Evolutionary conservation across 92 coral and sea anemone genomes (phyloP), one percentile per base, ranked within the genome.

Genomic region (Montipora capitata): DNA sequence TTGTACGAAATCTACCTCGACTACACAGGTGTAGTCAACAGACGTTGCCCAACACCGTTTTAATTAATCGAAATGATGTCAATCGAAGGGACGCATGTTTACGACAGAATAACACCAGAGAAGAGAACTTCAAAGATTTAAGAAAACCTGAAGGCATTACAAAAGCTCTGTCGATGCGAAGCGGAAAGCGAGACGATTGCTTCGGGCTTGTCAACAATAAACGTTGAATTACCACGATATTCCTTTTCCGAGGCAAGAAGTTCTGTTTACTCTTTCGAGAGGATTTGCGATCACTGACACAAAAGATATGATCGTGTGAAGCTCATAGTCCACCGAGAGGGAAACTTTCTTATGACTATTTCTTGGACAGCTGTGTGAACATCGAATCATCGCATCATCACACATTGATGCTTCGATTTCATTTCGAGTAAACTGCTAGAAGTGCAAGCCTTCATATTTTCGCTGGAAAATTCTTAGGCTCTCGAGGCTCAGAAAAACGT

Each of bases 1-100:
- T 67, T 48, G 49, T 38, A 57, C 70, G 49, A 82, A 18, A 69
- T 72, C 68, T 54, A 13, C 43, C 61, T 71, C 66, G 77, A 72
- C 87, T 57, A n/a, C 20, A 42, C 56, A 40, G 42, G 44, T 41
- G 48, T 14, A 44, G 20, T 15, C 48, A 57, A 56, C 62, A 40
- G 39, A 20, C 58, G 79, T 17, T 66, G 65, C 39, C 54, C 56
- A 44, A 40, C 84, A 74, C 84, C 68, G 68, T 83, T 63, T 83
- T 27, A 27, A 27, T 27, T 27, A 27, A 27, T 27, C 35, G 35
- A 27, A 27, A 27, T 27, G 35, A 27, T 27, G 35, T 27, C 35
- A 27, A 27, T 27, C 35, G 35, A 27, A 27, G 35, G 35, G 35
- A 27, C 35, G 35, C 35, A 27, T 27, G 35, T 27, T 27, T 27